Evolutionary conservation across 2,113 vertebrate species (phyloP), one percentile per base, ranked within the genome.

Genomic region (Tenebrosternarchus preto): DNA sequence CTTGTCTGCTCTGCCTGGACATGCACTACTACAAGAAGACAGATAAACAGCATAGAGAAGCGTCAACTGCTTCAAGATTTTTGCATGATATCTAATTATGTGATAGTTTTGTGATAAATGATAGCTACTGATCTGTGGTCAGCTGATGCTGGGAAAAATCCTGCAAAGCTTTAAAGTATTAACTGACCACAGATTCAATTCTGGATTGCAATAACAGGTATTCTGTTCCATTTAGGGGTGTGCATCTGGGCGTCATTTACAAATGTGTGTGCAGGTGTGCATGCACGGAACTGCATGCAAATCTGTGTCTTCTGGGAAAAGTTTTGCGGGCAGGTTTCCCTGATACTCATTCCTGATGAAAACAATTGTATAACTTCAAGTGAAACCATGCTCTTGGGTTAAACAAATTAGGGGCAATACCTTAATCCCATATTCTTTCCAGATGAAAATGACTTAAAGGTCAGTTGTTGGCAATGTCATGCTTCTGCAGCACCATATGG

Each of bases 361-460:
- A 80, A 61, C 72, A 3, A 80, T 80, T 80, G 77, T 53, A 46
- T 73, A 73, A 46, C 53, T 80, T 61, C 59, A 46, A 64, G n/a
- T 31, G 69, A 80, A 80, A 17, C 43, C 27, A 53, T 29, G 24
- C 39, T 17, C 7, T 55, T 24, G 0, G 0, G 4, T 71, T 73
- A 55, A 73, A 27, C 78, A 73, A 80, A 78, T 78, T 27, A 78
- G 77, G 77, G 77, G 43, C 20, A 1, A 2, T 53, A 50, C 77
- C 68, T 63, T 39, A 2, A 33, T 20, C 27, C 5, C 22, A 15
- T n/a, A 43, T 5, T 29, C 2, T 20, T 68, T 67, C 16, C 64
- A 43, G 64, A 57, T 39, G 20, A 70, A 78, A 79, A n/a, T n/a
- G n/a, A n/a, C n/a, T n/a, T n/a, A n/a, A n/a, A 73, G 57, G 69